These are phyloP conservation scores for Mesaphorura yosii DNA, from an alignment of 1,140 invertebrate genomes.

Conservation along the genomic window DNA sequence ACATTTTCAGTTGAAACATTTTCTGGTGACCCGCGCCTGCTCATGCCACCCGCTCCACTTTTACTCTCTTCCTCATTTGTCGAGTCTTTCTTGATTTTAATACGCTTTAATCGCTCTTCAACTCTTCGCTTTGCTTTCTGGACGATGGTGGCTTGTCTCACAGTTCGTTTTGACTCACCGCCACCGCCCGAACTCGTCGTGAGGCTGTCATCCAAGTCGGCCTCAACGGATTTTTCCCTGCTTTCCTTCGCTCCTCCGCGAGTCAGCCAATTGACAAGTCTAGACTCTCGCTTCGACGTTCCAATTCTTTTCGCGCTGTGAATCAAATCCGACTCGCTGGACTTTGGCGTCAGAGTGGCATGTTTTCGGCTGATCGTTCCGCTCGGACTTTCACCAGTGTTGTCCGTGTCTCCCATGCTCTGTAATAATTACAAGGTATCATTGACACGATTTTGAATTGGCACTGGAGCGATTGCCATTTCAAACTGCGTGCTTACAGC, in stretches of 20 bases:
- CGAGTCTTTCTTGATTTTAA: constrained; percentile 30
- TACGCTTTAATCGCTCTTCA: constrained; percentile 69
- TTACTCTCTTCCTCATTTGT: constrained; percentile 26
- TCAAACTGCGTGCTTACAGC: constrained; percentile 47
- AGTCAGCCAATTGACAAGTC: constrained; percentile 26
- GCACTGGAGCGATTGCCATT: too few species aligned
- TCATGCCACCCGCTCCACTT: constrained; percentile 18
- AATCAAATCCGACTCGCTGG: constrained; percentile 30
- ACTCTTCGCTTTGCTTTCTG: constrained; percentile 68
- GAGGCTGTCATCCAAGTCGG: constrained; percentile 19
- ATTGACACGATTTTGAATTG: too few species aligned
- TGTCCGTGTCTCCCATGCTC: constrained; percentile 33
- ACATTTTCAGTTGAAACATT: constrained; percentile 26
- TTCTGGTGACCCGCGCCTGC: constrained; percentile 26
- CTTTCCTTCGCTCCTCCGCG: constrained; percentile 12
- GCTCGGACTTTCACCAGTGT: constrained; percentile 34
- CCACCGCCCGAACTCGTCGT: not conserved
- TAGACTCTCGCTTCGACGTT: constrained; percentile 21
- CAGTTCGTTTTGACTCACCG: constrained; percentile 15
- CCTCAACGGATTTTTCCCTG: constrained; percentile 30
- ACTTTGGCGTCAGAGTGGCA: constrained; percentile 33
- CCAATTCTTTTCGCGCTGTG: constrained; percentile 15
- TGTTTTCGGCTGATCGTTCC: constrained; percentile 32
- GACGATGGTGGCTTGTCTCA: constrained; percentile 36
- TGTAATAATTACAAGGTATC: constrained; percentile 20